Evolutionary conservation across 2,888 invertebrate genomes (phyloP).

Genomic region (Sycophila texana): DNA sequence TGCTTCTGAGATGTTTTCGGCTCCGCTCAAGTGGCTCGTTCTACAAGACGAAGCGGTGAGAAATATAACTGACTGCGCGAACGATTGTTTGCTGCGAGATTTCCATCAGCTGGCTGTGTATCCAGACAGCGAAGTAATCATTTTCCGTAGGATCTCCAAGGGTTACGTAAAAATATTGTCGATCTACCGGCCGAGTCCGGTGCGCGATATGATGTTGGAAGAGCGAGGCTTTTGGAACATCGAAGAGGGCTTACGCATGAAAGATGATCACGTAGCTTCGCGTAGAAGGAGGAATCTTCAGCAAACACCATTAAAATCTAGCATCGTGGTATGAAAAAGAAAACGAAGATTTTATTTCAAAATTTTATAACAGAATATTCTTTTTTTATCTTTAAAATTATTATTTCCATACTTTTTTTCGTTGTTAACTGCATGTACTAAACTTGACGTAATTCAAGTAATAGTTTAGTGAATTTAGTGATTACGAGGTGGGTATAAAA

Average conservation of each 20-base stretch:
- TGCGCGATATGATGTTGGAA: conserved; percentile 61
- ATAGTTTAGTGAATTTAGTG: no score
- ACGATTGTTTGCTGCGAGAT: background rate
- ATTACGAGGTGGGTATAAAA: no score
- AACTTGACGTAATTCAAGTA: no score
- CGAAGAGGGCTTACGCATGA: conserved; percentile 57
- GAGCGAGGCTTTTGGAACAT: conserved; percentile 66
- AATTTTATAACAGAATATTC: no score
- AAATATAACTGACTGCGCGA: background rate
- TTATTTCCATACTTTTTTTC: no score
- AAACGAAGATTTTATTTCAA: no score
- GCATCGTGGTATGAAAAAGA: conserved; percentile 65
- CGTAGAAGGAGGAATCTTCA: conserved; percentile 65
- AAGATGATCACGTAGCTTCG: conserved; percentile 59
- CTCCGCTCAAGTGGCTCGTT: conserved; percentile 67
- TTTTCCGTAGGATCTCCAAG: conserved; percentile 56
- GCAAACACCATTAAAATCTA: conserved; percentile 64
- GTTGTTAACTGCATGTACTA: no score
- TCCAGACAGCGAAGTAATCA: conserved; percentile 68
- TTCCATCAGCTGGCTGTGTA: conserved; percentile 61
- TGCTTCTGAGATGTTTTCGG: conserved; percentile 61
- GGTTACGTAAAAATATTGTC: conserved; percentile 61
- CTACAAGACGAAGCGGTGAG: conserved; percentile 59
- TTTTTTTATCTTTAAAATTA: background rate
- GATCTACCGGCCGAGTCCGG: conserved; percentile 65